These are phyloP conservation scores for Endomychus coccineus DNA, from an alignment of 2,888 invertebrate genomes.

Conservation along the genomic window DNA sequence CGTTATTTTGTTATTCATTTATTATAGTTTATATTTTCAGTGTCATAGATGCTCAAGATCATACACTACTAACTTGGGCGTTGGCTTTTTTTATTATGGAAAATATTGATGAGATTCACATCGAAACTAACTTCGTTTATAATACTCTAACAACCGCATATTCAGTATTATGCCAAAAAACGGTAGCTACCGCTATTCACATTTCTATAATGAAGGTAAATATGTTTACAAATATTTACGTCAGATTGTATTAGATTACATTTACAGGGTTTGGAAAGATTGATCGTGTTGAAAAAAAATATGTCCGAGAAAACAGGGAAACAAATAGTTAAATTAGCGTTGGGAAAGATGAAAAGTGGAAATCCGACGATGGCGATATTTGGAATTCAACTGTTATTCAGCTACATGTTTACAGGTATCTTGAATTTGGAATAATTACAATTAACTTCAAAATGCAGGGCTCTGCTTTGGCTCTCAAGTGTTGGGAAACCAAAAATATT, in stretches of 20 bases:
- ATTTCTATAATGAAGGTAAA: conserved; percentile 35
- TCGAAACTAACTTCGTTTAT: conserved; percentile 51
- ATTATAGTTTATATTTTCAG: no score
- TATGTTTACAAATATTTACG: conserved; percentile 4
- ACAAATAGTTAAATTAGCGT: conserved; percentile 59
- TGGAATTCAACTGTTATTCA: conserved; percentile 65
- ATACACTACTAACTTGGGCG: conserved; percentile 65
- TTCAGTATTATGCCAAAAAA: conserved; percentile 42
- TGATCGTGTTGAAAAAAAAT: conserved; percentile 51
- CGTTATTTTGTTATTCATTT: no score
- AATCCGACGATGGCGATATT: conserved; percentile 63
- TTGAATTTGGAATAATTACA: no score
- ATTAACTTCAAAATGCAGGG: no score
- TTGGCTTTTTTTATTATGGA: conserved; percentile 69
- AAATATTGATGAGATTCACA: conserved; percentile 57
- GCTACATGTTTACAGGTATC: conserved; percentile 70
- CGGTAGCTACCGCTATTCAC: conserved; percentile 19
- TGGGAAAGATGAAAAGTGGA: conserved; percentile 60
- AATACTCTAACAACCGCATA: conserved; percentile 53
- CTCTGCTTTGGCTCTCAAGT: no score
- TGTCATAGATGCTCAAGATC: no score
- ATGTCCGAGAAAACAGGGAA: conserved; percentile 52
- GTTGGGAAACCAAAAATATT: no score
- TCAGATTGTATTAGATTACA: neutral
- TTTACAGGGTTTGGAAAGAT: conserved; percentile 61